These are phyloP conservation scores for Saimiri boliviensis DNA, from an alignment of 2,113 vertebrate species.

Conservation along the genomic window DNA sequence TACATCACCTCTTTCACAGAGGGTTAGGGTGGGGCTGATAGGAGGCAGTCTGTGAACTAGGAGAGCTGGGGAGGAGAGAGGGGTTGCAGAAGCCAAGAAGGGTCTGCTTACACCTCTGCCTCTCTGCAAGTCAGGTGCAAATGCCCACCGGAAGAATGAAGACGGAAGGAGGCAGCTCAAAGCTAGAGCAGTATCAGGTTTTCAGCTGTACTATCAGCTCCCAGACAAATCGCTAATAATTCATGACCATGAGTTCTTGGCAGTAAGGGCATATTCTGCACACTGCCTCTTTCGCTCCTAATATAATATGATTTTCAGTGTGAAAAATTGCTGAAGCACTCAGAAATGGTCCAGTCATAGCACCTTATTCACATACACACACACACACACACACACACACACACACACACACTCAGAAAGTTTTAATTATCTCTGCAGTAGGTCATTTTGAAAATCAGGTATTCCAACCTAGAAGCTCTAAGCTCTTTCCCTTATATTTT, in stretches of 20 bases:
- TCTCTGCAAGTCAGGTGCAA: background rate
- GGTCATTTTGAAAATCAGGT: slow-evolving; percentile 46
- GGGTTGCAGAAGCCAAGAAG: accelerated
- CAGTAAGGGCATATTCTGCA: slow-evolving; percentile 40
- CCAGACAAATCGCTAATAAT: slow-evolving; percentile 80
- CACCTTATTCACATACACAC: background rate
- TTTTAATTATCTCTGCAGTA: slow-evolving; percentile 28
- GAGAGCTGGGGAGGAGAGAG: background rate
- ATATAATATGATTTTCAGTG: slow-evolving; percentile 75
- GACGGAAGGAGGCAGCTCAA: slow-evolving; percentile 15
- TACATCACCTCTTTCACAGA: background rate
- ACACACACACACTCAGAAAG: background rate
- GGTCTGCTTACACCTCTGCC: background rate
- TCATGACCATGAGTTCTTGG: slow-evolving; percentile 69
- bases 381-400: background rate
- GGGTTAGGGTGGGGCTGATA: background rate
- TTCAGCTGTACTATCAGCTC: slow-evolving; percentile 70
- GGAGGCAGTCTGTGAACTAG: background rate
- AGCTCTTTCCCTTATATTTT: slow-evolving; percentile 51
- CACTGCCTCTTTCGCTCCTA: slow-evolving; percentile 34
- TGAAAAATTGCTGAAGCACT: slow-evolving; percentile 71
- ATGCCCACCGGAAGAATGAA: background rate
- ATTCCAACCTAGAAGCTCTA: slow-evolving; percentile 38
- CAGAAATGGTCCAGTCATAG: slow-evolving; percentile 47
- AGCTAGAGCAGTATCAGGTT: slow-evolving; percentile 54